Evolutionary conservation across 2,888 invertebrate genomes (phyloP).

Genomic region (Drosophila subsilvestris): DNA sequence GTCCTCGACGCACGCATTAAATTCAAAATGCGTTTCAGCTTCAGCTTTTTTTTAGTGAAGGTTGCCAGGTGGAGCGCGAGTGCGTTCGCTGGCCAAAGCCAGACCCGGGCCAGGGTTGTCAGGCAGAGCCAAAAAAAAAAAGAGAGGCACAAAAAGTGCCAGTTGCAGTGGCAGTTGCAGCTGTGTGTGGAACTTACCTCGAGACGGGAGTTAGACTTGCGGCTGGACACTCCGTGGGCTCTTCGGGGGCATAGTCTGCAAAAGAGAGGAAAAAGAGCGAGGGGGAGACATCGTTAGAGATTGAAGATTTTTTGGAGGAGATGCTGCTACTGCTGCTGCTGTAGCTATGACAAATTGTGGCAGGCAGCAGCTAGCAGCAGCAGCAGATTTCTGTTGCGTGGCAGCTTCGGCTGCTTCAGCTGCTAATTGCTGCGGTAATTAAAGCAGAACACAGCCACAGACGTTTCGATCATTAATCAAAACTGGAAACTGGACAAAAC

Average conservation of each 20-base stretch:
- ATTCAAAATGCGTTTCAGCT: constrained; percentile 76
- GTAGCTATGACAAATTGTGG: constrained; percentile 59
- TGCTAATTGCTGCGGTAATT: constrained; percentile 75
- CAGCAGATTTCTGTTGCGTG: not conserved
- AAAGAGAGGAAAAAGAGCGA: constrained; percentile 12
- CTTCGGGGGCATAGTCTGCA: constrained; percentile 64
- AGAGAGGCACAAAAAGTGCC: constrained; percentile 33
- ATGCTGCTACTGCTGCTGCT: constrained; percentile 1
- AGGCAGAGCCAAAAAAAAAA: constrained; percentile 63
- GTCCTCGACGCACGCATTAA: constrained; percentile 70
- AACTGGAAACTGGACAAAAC: constrained; percentile 46
- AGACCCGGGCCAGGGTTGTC: constrained; percentile 77
- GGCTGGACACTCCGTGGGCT: not conserved
- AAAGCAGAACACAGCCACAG: constrained; percentile 61
- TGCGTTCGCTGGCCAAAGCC: constrained; percentile 46
- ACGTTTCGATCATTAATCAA: constrained; percentile 67
- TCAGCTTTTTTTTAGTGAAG: constrained; percentile 58
- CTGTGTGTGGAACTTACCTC: constrained; percentile 35
- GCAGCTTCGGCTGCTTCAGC: constrained; percentile 46
- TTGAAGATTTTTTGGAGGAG: constrained; percentile 34
- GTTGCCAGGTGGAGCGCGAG: constrained; percentile 53
- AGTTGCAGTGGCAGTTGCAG: constrained; percentile 48
- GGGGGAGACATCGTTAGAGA: constrained; percentile 31
- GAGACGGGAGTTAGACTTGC: constrained; percentile 28
- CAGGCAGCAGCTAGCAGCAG: constrained; percentile 36